Percentiles rank a stretch among this genome's conserved stretches.
phyloP scores from a whole-genome alignment of 2,888 invertebrate genomes.

The Melipona bicolor region DNA sequence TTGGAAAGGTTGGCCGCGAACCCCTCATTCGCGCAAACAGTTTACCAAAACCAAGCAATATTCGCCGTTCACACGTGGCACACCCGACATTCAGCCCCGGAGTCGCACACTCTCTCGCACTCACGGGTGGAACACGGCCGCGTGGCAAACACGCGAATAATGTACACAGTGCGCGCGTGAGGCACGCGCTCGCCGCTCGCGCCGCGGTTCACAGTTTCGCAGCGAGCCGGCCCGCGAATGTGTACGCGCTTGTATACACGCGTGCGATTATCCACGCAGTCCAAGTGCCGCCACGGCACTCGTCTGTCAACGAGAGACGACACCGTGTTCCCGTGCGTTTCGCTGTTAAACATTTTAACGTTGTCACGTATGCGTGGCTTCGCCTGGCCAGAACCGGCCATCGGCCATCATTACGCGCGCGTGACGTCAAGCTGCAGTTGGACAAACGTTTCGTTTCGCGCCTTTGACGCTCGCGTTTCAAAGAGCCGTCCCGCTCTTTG shows the following conservation, averaged over 20 bases:
- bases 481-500: not conserved
- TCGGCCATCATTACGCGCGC: not conserved
- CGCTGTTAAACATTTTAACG: slow-evolving; percentile 19
- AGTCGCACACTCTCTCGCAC: not conserved
- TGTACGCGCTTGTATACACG: slow-evolving; percentile 26
- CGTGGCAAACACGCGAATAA: slow-evolving; percentile 16
- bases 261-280: slow-evolving; percentile 7
- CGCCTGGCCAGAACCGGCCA: not conserved
- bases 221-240: not conserved
- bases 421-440: not conserved
- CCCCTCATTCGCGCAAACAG: not conserved
- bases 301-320: not conserved
- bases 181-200: not conserved
- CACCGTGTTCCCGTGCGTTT: not conserved
- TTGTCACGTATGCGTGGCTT: slow-evolving; percentile 42
- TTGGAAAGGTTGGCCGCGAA: slow-evolving; percentile 15
- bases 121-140: not conserved
- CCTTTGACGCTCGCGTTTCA: not conserved
- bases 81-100: not conserved
- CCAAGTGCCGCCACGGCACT: not conserved
- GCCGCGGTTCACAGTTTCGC: not conserved
- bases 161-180: not conserved
- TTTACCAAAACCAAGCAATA: not conserved
- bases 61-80: not conserved
- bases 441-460: not conserved